A percentile compares a stretch with the other conserved stretches of the same genome.
phyloP scores from a whole-genome alignment of 2,888 invertebrate genomes.

The Itoplectis maculator region DNA sequence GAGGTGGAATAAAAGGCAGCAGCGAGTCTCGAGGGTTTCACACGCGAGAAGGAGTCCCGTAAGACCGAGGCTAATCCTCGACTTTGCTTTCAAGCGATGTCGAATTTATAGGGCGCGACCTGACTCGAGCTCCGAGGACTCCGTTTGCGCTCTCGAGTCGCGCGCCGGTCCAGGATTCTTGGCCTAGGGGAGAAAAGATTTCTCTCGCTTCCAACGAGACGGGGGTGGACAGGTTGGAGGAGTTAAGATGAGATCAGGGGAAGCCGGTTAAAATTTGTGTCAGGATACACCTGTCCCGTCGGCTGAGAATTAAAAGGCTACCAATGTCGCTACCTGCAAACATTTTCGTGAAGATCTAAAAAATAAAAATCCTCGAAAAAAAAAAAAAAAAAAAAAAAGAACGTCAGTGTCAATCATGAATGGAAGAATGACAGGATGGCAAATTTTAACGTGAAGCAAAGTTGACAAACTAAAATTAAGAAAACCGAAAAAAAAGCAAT shows the following conservation, averaged over 20 bases:
- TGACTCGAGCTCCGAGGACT: constrained; percentile 25
- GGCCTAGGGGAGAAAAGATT: constrained; percentile 29
- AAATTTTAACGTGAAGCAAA: too few relatives aligned
- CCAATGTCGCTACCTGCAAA: background rate
- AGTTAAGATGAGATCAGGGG: constrained; percentile 39
- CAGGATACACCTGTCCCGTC: constrained; percentile 54
- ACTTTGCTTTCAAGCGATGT: constrained; percentile 49
- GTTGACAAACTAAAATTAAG: background rate
- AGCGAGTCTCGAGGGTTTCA: constrained; percentile 16
- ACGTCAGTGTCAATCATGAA: background rate
- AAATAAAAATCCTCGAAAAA: background rate
- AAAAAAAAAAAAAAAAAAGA: background rate
- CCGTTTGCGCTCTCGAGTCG: constrained; percentile 49
- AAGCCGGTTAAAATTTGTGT: constrained; percentile 52
- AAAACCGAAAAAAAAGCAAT: background rate
- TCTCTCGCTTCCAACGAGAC: constrained; percentile 11
- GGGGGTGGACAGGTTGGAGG: constrained; percentile 26
- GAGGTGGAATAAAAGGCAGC: background rate
- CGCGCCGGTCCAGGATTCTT: background rate
- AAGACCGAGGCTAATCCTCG: constrained; percentile 40
- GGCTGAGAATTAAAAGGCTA: constrained; percentile 45
- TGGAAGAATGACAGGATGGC: too few relatives aligned
- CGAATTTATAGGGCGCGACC: constrained; percentile 57
- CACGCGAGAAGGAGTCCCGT: constrained; percentile 12
- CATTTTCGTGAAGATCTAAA: background rate